Conservation (phyloP, 1,140 invertebrate genomes). For the Tetragonula clypearis region DNA sequence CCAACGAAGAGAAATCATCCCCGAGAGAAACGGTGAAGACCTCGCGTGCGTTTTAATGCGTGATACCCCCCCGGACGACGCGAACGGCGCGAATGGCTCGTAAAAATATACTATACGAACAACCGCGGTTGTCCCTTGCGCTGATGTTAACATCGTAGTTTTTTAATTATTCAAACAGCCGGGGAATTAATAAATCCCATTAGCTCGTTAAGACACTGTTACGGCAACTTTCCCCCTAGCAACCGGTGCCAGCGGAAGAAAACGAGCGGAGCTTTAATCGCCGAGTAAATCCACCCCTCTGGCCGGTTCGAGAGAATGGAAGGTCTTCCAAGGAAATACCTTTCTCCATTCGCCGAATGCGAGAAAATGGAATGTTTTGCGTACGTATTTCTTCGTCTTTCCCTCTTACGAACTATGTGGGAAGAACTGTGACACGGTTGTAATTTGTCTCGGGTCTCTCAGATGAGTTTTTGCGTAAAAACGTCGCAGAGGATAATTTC, state of each 20-base stretch:
- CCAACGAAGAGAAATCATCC: conserved; percentile 21
- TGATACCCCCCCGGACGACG: neutral
- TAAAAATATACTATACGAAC: neutral
- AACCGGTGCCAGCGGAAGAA: neutral
- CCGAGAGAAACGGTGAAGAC: neutral
- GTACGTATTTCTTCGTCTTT: neutral
- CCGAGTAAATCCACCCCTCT: neutral
- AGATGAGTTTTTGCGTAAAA: neutral
- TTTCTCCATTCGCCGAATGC: neutral
- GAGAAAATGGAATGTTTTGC: neutral
- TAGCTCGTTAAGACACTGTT: conserved; percentile 17
- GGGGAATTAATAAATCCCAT: conserved; percentile 9
- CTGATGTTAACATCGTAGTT: neutral
- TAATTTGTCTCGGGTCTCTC: neutral
- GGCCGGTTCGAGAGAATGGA: neutral
- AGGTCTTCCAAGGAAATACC: neutral
- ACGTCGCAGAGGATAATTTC: too few relatives aligned
- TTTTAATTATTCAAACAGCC: conserved; percentile 33
- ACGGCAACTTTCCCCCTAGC: neutral
- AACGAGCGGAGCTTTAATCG: conserved; percentile 8
- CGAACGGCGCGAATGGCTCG: neutral
- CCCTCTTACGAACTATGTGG: too few relatives aligned
- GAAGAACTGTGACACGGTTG: neutral
- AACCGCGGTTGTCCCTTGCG: neutral
- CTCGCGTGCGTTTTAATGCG: neutral